Percentiles rank a stretch among this genome's conserved stretches.
Conservation (phyloP, 1,140 invertebrate species). For the Laupala kohalensis region DNA sequence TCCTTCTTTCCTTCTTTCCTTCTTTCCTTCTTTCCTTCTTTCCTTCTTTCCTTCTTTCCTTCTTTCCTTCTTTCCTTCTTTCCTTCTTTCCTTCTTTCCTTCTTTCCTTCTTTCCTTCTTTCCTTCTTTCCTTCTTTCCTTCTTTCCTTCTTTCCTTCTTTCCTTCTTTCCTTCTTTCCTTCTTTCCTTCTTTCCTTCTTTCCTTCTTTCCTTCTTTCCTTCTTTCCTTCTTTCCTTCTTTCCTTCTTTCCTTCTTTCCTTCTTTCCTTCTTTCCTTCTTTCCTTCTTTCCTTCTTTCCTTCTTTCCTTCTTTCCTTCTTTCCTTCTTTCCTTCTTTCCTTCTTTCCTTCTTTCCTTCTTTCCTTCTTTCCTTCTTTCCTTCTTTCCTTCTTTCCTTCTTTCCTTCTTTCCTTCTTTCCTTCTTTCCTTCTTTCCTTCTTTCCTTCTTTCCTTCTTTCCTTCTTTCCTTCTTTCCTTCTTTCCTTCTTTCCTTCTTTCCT, state of each 20-base stretch:
- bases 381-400: slow-evolving; percentile 6
- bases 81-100: slow-evolving; percentile 7
- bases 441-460: slow-evolving; percentile 7
- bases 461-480: slow-evolving; percentile 6
- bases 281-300: slow-evolving; percentile 6
- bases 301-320: slow-evolving; percentile 6
- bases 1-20: slow-evolving; percentile 7
- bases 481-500: slow-evolving; percentile 6
- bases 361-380: slow-evolving; percentile 5
- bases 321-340: slow-evolving; percentile 6
- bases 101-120: slow-evolving; percentile 6
- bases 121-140: slow-evolving; percentile 7
- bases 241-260: slow-evolving; percentile 8
- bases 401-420: slow-evolving; percentile 7
- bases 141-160: slow-evolving; percentile 6
- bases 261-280: slow-evolving; percentile 7
- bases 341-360: slow-evolving; percentile 5
- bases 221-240: slow-evolving; percentile 8
- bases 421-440: slow-evolving; percentile 6
- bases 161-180: slow-evolving; percentile 6
- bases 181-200: slow-evolving; percentile 6
- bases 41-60: slow-evolving; percentile 6
- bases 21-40: slow-evolving; percentile 6
- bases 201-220: slow-evolving; percentile 7
- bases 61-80: slow-evolving; percentile 6